phyloP scores from a whole-genome alignment of 1,140 invertebrate species.

The Microvelia longipes region DNA sequence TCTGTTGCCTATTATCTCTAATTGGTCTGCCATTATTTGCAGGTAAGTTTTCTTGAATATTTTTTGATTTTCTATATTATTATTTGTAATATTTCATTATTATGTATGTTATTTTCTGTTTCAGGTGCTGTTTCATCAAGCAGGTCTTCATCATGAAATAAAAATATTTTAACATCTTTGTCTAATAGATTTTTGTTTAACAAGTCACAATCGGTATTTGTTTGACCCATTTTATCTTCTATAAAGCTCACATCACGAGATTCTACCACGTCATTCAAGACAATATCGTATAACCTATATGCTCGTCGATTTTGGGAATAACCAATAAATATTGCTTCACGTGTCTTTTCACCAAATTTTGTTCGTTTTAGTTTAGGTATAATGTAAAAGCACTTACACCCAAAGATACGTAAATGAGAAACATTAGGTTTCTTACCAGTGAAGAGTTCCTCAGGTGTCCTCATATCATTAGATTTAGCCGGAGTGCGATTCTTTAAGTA shows the following conservation, averaged over 20 bases:
- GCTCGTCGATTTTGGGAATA: neutral
- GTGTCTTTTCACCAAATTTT: neutral
- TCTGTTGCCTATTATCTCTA: too few relatives aligned
- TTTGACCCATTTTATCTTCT: neutral
- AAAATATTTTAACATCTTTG: too few relatives aligned
- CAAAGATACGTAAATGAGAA: neutral
- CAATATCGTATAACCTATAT: neutral
- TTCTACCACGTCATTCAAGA: neutral
- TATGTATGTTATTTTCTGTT: too few relatives aligned
- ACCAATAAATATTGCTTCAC: neutral
- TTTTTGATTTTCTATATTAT: too few relatives aligned
- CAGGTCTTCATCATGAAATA: too few relatives aligned
- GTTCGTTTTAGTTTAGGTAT: neutral
- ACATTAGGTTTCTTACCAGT: neutral
- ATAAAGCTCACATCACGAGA: neutral
- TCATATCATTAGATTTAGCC: neutral
- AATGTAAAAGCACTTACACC: neutral
- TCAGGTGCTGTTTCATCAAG: too few relatives aligned
- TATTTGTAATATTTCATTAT: too few relatives aligned
- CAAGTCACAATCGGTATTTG: too few relatives aligned
- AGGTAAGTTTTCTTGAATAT: too few relatives aligned
- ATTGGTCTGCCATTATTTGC: too few relatives aligned
- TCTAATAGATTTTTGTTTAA: too few relatives aligned
- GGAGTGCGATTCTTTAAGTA: neutral
- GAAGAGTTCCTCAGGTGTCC: neutral